A percentile compares a stretch with the other conserved stretches of the same genome.
phyloP scores from a whole-genome alignment of 1,140 invertebrate species.

The Zaprionus nigranus region DNA sequence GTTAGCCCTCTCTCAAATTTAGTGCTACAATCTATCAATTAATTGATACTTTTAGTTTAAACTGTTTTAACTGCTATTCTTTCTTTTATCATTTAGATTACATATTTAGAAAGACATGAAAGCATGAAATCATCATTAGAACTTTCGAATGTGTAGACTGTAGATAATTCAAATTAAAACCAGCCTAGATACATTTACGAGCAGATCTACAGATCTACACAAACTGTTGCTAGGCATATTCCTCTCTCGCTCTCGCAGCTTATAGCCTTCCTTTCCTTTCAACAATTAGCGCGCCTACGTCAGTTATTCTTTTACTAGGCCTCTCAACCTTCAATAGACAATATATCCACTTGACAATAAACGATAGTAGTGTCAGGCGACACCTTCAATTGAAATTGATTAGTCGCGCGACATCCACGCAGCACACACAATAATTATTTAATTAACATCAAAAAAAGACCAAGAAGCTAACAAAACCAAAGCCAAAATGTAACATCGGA shows the following conservation, averaged over 20 bases:
- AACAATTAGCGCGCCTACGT: slow-evolving; percentile 53
- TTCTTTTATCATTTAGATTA: background rate
- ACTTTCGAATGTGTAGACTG: background rate
- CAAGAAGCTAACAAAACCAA: slow-evolving; percentile 14
- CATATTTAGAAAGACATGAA: background rate
- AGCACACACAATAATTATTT: slow-evolving; percentile 28
- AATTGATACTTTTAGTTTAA: too few relatives aligned
- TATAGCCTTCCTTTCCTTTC: slow-evolving; percentile 25
- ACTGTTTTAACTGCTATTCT: too few relatives aligned
- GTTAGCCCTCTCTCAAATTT: too few relatives aligned
- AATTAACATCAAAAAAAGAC: slow-evolving; percentile 31
- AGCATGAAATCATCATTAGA: background rate
- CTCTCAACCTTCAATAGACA: slow-evolving; percentile 42
- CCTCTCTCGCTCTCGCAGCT: background rate
- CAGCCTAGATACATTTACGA: background rate
- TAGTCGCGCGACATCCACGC: slow-evolving; percentile 47
- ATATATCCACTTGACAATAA: slow-evolving; percentile 21
- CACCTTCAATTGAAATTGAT: slow-evolving; percentile 80
- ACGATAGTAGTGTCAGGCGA: slow-evolving; percentile 27
- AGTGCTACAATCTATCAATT: too few relatives aligned
- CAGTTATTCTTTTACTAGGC: slow-evolving; percentile 49
- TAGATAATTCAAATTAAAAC: background rate
- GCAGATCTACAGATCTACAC: background rate
- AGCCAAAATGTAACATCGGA: slow-evolving; percentile 13
- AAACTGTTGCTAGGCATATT: slow-evolving; percentile 15